Conservation (phyloP, 2,888 invertebrate species). For the Parnassius smintheus region DNA sequence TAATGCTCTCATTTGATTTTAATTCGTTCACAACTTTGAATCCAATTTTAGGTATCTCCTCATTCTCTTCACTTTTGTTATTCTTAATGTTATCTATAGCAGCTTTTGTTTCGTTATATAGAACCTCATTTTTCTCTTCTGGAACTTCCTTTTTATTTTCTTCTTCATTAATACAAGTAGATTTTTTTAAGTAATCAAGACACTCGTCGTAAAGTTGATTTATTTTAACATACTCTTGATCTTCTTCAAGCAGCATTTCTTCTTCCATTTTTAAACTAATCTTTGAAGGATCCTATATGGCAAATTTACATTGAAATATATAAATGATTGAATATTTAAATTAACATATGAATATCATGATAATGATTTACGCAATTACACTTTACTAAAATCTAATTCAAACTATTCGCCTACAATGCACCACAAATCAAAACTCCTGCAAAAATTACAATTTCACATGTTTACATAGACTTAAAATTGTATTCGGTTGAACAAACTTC, state of each 20-base stretch:
- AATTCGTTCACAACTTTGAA: conserved; percentile 59
- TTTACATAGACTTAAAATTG: neutral
- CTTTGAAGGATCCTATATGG: neutral
- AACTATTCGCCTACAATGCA: too few species aligned
- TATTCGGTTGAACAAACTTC: neutral
- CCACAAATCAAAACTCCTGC: too few species aligned
- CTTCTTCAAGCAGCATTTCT: conserved; percentile 34
- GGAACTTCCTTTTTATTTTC: conserved; percentile 24
- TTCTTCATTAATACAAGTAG: conserved; percentile 31
- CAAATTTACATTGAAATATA: neutral
- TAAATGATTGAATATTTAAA: too few species aligned
- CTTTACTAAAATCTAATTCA: too few species aligned
- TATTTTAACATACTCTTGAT: conserved; percentile 56
- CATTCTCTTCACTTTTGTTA: conserved; percentile 3
- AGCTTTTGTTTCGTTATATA: conserved; percentile 50
- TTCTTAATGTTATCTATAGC: conserved; percentile 32
- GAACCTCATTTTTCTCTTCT: conserved; percentile 36
- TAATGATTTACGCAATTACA: too few species aligned
- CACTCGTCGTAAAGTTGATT: conserved; percentile 68
- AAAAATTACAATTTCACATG: neutral
- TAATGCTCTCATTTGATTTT: conserved; percentile 48
- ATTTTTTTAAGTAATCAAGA: conserved; percentile 55
- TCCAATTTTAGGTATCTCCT: conserved; percentile 36
- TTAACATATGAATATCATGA: too few species aligned
- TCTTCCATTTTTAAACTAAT: conserved; percentile 37